These are phyloP conservation scores for Catharus minimus DNA, from an alignment of 2,113 vertebrate species.

Conservation along the genomic window DNA sequence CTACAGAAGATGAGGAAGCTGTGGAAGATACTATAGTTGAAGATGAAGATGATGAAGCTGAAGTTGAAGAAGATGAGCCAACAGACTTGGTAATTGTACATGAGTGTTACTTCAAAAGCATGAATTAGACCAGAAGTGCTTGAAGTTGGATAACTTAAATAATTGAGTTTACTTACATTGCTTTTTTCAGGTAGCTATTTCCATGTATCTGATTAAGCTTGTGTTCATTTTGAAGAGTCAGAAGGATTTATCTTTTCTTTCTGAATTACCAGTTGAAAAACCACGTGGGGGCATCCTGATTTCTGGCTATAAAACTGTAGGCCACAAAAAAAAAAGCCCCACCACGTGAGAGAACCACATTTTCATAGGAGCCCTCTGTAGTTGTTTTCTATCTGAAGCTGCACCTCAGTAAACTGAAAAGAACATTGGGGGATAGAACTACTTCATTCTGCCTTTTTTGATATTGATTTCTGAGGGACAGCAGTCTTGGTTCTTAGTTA, in stretches of 20 bases:
- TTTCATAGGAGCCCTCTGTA: not conserved
- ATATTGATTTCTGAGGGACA: not conserved
- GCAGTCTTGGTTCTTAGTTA: not conserved
- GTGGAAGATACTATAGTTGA: constrained; percentile 90
- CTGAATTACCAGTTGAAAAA: not conserved
- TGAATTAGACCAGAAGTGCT: not conserved
- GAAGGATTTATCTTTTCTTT: not conserved
- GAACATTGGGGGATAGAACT: not conserved
- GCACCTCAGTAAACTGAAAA: not conserved
- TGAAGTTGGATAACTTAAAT: not conserved
- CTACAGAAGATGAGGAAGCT: constrained; percentile 94
- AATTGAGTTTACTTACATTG: not conserved
- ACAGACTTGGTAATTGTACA: constrained; percentile 87
- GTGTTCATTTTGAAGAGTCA: not conserved
- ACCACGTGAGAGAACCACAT: not conserved
- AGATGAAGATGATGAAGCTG: constrained; percentile 96
- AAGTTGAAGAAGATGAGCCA: constrained; percentile 95
- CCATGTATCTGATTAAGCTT: not conserved
- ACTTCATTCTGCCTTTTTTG: not conserved
- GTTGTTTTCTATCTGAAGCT: not conserved
- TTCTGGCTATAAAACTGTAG: not conserved
- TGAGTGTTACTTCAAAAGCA: not conserved
- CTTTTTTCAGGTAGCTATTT: not conserved
- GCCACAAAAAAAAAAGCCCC: not conserved
- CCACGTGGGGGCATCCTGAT: fast-evolving